Conservation (phyloP, 2,113 vertebrate genomes). For the Spheniscus mendiculus region DNA sequence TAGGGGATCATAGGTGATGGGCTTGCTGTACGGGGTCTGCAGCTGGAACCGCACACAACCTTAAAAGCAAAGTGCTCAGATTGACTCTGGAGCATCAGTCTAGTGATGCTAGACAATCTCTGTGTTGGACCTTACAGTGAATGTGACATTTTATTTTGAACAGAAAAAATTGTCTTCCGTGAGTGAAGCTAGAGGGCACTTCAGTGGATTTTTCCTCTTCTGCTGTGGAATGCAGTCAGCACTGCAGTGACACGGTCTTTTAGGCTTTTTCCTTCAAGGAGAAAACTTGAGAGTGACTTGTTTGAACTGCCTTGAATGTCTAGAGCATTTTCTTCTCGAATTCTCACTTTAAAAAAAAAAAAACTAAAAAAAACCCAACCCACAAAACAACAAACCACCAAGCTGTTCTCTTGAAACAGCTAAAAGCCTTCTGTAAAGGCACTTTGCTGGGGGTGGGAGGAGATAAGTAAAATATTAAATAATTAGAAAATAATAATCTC, state of each 20-base stretch:
- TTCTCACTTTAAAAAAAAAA: not conserved
- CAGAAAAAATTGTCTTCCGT: not conserved
- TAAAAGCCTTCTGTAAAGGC: constrained; percentile 3
- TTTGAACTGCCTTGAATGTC: not conserved
- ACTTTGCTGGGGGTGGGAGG: not conserved
- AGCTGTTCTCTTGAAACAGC: constrained; percentile 6
- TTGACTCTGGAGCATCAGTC: not conserved
- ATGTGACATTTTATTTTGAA: not conserved
- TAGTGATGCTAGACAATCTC: not conserved
- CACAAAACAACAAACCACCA: not conserved
- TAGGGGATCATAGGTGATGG: accelerated
- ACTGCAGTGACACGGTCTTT: not conserved
- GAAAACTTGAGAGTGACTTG: not conserved
- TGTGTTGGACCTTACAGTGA: not conserved
- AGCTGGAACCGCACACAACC: not conserved
- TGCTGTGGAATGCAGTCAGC: not conserved
- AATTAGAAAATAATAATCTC: constrained; percentile 56
- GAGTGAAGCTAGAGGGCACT: not conserved
- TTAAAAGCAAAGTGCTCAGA: not conserved
- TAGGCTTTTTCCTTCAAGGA: not conserved
- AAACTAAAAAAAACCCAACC: no score
- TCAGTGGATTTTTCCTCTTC: not conserved
- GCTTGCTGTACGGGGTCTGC: not conserved
- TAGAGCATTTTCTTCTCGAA: not conserved
- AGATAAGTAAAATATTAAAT: constrained; percentile 52